Percentiles rank a stretch among this genome's conserved stretches.
phyloP scores from a whole-genome alignment of 2,113 vertebrate species.

The Neolamprologus longior region DNA sequence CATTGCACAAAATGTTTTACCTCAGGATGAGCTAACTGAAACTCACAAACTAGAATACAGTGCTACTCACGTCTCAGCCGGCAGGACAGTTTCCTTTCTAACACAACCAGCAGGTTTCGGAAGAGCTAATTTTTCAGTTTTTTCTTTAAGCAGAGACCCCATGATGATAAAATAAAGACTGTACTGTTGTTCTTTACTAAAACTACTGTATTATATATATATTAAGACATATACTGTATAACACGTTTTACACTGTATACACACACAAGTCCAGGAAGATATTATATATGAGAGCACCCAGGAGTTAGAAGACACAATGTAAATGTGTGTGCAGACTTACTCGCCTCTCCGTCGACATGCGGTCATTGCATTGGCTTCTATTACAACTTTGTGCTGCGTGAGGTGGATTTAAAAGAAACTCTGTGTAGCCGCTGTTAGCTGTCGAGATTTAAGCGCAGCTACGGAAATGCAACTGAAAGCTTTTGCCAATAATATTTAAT shows the following conservation, averaged over 20 bases:
- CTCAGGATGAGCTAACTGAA: constrained; percentile 58
- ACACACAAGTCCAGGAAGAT: constrained; percentile 12
- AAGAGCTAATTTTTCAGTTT: background rate
- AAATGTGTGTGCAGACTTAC: constrained; percentile 6
- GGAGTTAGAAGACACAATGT: constrained; percentile 3
- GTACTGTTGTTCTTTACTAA: constrained; percentile 31
- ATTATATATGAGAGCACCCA: constrained; percentile 2
- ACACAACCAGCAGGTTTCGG: constrained; percentile 44
- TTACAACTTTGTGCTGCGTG: constrained; percentile 22
- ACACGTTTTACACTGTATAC: constrained; percentile 23
- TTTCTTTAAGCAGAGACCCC: constrained; percentile 28
- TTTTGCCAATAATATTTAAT: constrained; percentile 20
- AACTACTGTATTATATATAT: constrained; percentile 43
- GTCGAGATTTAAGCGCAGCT: constrained; percentile 35
- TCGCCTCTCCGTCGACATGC: background rate
- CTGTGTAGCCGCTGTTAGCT: constrained; percentile 32
- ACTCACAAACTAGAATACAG: constrained; percentile 18
- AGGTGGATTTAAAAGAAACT: constrained; percentile 15
- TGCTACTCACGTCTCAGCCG: constrained; percentile 24
- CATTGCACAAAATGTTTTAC: constrained; percentile 59
- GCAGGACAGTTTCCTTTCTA: constrained; percentile 18
- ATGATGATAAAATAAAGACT: constrained; percentile 5
- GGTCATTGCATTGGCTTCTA: constrained; percentile 17
- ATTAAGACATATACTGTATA: constrained; percentile 43
- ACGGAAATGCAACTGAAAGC: constrained; percentile 21